Base-by-base conservation (phyloP, 2,888 invertebrate genomes). In the Melinopterus prodromus region DNA sequence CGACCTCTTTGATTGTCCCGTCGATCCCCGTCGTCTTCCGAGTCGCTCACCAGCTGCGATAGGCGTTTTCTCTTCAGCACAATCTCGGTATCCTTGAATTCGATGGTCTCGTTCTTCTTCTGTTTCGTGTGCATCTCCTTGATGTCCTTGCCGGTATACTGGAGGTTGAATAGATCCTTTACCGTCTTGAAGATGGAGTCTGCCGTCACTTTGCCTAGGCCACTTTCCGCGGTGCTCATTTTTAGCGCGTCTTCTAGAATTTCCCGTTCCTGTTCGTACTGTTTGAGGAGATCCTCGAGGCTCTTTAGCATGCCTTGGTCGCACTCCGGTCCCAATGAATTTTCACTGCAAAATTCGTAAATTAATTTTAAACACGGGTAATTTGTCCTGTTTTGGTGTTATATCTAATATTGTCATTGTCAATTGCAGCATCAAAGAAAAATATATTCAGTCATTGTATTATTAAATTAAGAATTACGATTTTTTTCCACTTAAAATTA, bases 71-170 rank as follows among this genome's bases (percentile, higher is more conserved):
- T 35, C 1, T 76, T 72, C 36, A 81, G 70, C 0, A 81, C 84
- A 70, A 77, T 36, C 76, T 80, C 81, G 9, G 78, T 81, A 37
- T 80, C 80, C 9, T 80, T 71, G 69, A 88, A 87, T 38, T 88
- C 87, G 4, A 16, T 77, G 7, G 75, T 26, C 26, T 76, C 77
- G 16, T 69, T 80, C n/a, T 35, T 16, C 7, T 16, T 38, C 69
- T 82, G 83, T 4, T 80, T 79, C 3, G 26, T n/a, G 70, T 82
- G 82, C 15, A 84, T 77, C 26, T 81, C 80, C 70, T 76, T 78
- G 7, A 84, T 84, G 69, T 82, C 81, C 0, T 38, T 7, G 7
- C 84, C 84, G 53, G 81, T 83, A 37, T 83, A 76, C 15, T 71
- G 71, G 16, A 84, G 78, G 2, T 72, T 76, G 75, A 82, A 83